Evolutionary conservation across 2,888 invertebrate genomes (phyloP).

Genomic region (Amblyjoppa fuscipennis): DNA sequence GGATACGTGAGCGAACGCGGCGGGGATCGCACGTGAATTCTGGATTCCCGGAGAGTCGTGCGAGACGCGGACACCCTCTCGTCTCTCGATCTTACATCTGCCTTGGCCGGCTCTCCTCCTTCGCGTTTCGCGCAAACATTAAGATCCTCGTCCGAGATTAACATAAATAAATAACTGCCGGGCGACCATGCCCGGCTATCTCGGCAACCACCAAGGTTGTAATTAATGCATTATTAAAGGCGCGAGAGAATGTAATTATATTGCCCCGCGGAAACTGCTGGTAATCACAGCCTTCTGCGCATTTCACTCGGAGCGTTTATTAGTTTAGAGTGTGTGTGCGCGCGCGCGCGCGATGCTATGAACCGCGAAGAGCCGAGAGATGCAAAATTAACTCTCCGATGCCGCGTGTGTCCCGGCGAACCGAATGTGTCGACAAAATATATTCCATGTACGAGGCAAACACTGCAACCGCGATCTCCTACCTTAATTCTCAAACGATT

Average conservation of each 20-base stretch:
- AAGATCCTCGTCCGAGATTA: conserved; percentile 75
- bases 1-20: conserved; percentile 43
- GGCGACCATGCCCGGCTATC: conserved; percentile 62
- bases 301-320: conserved; percentile 61
- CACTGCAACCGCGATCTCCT: not conserved
- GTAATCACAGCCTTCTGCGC: conserved; percentile 71
- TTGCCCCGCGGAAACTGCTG: conserved; percentile 70
- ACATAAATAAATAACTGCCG: conserved; percentile 77
- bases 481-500: not conserved
- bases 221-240: conserved; percentile 79
- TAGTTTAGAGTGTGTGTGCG: conserved; percentile 25
- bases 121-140: conserved; percentile 68
- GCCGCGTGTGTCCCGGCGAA: too few species aligned
- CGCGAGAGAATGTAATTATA: conserved; percentile 76
- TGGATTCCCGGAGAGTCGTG: conserved; percentile 60
- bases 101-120: conserved; percentile 26
- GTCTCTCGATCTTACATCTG: conserved; percentile 35
- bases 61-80: conserved; percentile 61
- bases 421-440: not conserved
- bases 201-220: conserved; percentile 67
- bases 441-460: not conserved
- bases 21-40: conserved; percentile 64
- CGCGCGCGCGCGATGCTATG: not conserved
- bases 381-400: conserved; percentile 5
- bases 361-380: conserved; percentile 7